A percentile compares a stretch with the other conserved stretches of the same genome.
Conservation (phyloP, 2,113 vertebrate species). For the Bambusicola thoracicus region DNA sequence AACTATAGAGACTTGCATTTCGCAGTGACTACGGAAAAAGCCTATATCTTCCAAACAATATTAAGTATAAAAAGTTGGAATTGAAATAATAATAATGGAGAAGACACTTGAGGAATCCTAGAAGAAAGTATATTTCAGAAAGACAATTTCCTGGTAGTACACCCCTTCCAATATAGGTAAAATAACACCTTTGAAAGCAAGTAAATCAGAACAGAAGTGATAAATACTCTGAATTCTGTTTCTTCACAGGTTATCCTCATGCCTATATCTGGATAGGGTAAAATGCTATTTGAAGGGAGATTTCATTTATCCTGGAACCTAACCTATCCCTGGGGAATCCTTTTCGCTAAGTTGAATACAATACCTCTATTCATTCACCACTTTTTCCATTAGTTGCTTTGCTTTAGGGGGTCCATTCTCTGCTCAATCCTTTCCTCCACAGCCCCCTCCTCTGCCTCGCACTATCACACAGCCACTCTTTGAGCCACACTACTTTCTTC, state of each 20-base stretch:
- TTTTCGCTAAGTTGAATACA: neutral
- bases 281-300: neutral
- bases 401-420: neutral
- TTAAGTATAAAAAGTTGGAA: neutral
- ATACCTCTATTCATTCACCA: constrained; percentile 59
- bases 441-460: constrained; percentile 3
- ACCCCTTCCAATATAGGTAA: neutral
- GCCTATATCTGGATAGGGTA: neutral
- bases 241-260: neutral
- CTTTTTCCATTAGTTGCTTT: constrained; percentile 23
- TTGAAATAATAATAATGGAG: neutral
- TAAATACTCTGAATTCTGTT: neutral
- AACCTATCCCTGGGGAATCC: constrained; percentile 44
- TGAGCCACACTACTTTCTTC: neutral
- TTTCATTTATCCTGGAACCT: constrained; percentile 52
- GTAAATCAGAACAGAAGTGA: neutral
- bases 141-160: neutral
- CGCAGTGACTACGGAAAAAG: neutral
- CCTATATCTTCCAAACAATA: neutral
- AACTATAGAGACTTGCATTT: neutral
- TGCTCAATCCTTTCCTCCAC: neutral
- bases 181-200: neutral
- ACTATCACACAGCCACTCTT: neutral
- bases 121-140: neutral
- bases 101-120: neutral